Evolutionary conservation across 2,888 invertebrate genomes (phyloP), one percentile per base, ranked within the genome.

Genomic region (Drosophila siamana): DNA sequence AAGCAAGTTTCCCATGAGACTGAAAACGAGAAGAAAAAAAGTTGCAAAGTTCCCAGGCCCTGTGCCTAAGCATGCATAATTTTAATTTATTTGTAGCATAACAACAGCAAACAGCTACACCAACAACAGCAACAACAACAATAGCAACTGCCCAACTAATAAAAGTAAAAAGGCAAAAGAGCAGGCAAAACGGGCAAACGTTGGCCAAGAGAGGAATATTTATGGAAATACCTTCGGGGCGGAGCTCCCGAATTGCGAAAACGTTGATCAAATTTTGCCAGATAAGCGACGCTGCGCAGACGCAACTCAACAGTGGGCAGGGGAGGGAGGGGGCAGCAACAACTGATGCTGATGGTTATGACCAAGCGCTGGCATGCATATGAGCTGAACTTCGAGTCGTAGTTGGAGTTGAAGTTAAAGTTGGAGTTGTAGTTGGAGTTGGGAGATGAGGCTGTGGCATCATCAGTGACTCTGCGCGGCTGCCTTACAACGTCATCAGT

Each of bases 181-280:
- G 19, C 28, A 51, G 61, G 63, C n/a, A 72, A 61, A 67, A 51
- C n/a, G n/a, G n/a, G n/a, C n/a, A n/a, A n/a, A n/a, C 30, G 50
- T 56, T 43, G 80, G 36, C 64, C 66, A 51, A 67, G 62, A 61
- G 62, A 63, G 67, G 81, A 84, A 88, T 86, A 86, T 88, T 90
- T 86, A 82, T 86, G 80, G 80, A 85, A 80, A 89, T 87, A 88
- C 90, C 91, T 90, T 83, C 89, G 90, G 91, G 91, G 91, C 91
- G 91, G 91, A 91, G 91, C 91, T 91, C 90, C 91, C 91, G 91
- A 90, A 91, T 91, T 91, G 91, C 90, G 86, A 89, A 89, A 89
- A 89, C 89, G 86, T 89, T 88, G 88, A 88, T 89, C 89, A 88
- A 88, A 88, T 89, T 88, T 89, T 66, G 80, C 64, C 61, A 76